phyloP scores from a whole-genome alignment of 2,888 invertebrate species.

The Ochropacha duplaris region DNA sequence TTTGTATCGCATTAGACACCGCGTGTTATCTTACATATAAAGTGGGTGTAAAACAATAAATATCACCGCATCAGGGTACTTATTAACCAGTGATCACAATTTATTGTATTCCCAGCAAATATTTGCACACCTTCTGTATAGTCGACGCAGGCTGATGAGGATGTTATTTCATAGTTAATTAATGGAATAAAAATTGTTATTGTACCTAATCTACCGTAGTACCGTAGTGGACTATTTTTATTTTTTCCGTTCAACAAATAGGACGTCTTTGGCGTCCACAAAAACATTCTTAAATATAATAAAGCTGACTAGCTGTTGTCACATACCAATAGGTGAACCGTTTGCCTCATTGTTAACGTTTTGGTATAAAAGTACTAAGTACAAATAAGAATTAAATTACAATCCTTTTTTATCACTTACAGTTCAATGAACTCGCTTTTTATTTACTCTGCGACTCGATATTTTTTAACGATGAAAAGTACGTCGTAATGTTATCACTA shows the following conservation, averaged over 20 bases:
- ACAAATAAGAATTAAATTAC: too few relatives aligned
- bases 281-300: too few relatives aligned
- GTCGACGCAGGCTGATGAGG: not conserved
- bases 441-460: too few relatives aligned
- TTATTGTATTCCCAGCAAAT: not conserved
- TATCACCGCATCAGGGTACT: conserved; percentile 7
- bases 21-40: conserved; percentile 23
- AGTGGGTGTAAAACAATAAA: conserved; percentile 24
- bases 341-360: not conserved
- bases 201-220: not conserved
- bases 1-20: conserved; percentile 47
- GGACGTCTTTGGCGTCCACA: not conserved
- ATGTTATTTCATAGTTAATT: not conserved
- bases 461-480: too few relatives aligned
- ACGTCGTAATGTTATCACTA: too few relatives aligned
- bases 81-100: not conserved
- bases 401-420: too few relatives aligned
- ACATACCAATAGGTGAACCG: too few relatives aligned
- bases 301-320: too few relatives aligned
- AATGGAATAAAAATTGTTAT: too few relatives aligned
- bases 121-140: not conserved
- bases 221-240: too few relatives aligned
- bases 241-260: not conserved
- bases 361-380: too few relatives aligned
- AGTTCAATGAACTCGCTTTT: too few relatives aligned